These are phyloP conservation scores for Siniperca obscura DNA, from an alignment of 2,797 vertebrate species.

Conservation along the genomic window DNA sequence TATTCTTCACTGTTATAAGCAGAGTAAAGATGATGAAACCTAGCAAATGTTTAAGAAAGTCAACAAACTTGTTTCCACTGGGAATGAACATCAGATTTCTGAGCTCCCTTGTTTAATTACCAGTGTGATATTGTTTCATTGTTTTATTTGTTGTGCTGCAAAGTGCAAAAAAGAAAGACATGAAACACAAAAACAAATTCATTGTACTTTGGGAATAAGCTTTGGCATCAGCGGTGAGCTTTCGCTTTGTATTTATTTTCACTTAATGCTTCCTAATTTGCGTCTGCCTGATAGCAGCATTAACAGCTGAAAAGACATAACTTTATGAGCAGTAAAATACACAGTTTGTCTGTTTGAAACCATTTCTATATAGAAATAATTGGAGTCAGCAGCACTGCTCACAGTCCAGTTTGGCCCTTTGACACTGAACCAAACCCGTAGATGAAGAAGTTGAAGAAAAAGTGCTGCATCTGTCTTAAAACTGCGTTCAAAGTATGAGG, in stretches of 20 bases:
- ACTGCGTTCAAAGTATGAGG: neutral
- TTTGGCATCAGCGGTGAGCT: conserved; percentile 12
- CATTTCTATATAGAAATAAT: conserved; percentile 27
- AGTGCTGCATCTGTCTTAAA: neutral
- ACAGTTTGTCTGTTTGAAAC: conserved; percentile 13
- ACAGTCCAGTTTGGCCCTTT: neutral
- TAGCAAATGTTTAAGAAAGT: neutral
- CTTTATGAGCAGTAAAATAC: conserved; percentile 11
- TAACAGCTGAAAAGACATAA: conserved; percentile 16
- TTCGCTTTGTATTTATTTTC: conserved; percentile 34
- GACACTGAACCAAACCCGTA: neutral
- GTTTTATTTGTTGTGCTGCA: conserved; percentile 20
- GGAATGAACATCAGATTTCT: neutral
- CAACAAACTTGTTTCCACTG: conserved; percentile 2
- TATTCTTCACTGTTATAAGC: neutral
- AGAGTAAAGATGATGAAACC: conserved; percentile 3
- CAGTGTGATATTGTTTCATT: conserved; percentile 11
- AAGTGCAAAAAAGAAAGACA: neutral
- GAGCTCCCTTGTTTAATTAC: conserved; percentile 28
- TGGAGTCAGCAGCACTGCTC: neutral
- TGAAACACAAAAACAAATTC: conserved; percentile 3
- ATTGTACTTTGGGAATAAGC: conserved; percentile 6
- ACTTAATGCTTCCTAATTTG: conserved; percentile 33
- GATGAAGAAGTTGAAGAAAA: conserved; percentile 8
- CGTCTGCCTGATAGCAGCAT: conserved; percentile 3